Evolutionary conservation across 2,888 invertebrate species (phyloP).

Genomic region (Athalia circularis): DNA sequence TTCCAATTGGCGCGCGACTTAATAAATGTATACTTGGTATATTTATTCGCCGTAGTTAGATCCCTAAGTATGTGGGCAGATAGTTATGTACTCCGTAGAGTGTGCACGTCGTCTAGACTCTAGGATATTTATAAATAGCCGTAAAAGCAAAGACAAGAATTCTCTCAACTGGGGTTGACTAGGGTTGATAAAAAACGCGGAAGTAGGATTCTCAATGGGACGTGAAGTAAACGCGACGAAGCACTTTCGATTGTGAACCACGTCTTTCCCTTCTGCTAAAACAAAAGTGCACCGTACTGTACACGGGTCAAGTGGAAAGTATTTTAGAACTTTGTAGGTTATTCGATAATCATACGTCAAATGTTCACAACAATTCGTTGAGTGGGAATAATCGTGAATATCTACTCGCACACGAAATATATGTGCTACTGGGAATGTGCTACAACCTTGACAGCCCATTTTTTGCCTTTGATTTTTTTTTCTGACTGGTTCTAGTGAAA

Average conservation of each 20-base stretch:
- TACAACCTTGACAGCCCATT: too few species aligned
- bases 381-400: conserved; percentile 4
- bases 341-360: neutral
- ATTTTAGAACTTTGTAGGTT: conserved; percentile 20
- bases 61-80: too few species aligned
- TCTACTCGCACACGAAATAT: neutral
- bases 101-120: neutral
- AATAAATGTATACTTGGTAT: too few species aligned
- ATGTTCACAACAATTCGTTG: neutral
- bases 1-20: too few species aligned
- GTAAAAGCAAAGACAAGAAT: conserved; percentile 15
- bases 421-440: neutral
- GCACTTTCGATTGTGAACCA: neutral
- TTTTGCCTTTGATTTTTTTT: too few species aligned
- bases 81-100: too few species aligned
- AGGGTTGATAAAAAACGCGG: conserved; percentile 22
- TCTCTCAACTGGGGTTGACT: neutral
- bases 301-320: neutral
- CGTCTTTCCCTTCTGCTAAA: neutral
- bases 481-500: too few species aligned
- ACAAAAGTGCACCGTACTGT: neutral
- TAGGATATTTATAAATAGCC: conserved; percentile 6
- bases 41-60: too few species aligned
- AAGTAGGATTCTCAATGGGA: neutral
- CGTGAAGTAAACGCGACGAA: neutral